A percentile compares a stretch with the other conserved stretches of the same genome.
Conservation (phyloP, 2,797 vertebrate genomes). For the Poecilia gillii region DNA sequence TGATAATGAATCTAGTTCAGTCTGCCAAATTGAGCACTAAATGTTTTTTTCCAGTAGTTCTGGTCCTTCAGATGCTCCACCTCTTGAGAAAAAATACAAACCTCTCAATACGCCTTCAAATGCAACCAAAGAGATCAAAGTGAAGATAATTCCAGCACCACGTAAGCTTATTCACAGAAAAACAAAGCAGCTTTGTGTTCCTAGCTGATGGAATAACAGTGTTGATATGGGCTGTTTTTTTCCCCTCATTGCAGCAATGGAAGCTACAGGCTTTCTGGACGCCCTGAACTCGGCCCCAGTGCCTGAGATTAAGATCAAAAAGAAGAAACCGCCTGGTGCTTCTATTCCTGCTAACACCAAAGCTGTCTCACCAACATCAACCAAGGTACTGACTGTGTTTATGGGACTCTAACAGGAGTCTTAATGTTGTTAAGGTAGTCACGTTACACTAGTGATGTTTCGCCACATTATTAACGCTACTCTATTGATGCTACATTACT, state of each 20-base stretch:
- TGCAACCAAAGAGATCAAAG: conserved; percentile 95
- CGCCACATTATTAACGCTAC: too few relatives aligned
- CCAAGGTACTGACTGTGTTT: conserved; percentile 82
- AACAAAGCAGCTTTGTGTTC: background rate
- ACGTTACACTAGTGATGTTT: too few relatives aligned
- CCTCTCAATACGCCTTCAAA: conserved; percentile 93
- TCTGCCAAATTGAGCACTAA: background rate
- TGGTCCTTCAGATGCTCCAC: conserved; percentile 72
- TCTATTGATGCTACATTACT: too few relatives aligned
- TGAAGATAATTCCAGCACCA: conserved; percentile 94
- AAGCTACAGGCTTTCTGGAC: conserved; percentile 91
- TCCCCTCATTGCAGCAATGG: conserved; percentile 85
- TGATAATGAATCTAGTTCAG: background rate
- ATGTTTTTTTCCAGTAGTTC: conserved; percentile 42
- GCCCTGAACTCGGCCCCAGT: conserved; percentile 95
- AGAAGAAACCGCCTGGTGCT: conserved; percentile 83
- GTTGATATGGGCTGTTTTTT: background rate
- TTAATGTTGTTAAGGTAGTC: background rate
- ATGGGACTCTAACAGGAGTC: background rate
- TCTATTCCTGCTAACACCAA: conserved; percentile 65
- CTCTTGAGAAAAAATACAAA: conserved; percentile 95
- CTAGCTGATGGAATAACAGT: background rate
- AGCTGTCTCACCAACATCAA: conserved; percentile 88
- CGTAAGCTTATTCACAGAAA: conserved; percentile 76
- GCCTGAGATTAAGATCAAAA: conserved; percentile 95